phyloP scores from a whole-genome alignment of 2,797 vertebrate species.

The Sebastes taczanowskii region DNA sequence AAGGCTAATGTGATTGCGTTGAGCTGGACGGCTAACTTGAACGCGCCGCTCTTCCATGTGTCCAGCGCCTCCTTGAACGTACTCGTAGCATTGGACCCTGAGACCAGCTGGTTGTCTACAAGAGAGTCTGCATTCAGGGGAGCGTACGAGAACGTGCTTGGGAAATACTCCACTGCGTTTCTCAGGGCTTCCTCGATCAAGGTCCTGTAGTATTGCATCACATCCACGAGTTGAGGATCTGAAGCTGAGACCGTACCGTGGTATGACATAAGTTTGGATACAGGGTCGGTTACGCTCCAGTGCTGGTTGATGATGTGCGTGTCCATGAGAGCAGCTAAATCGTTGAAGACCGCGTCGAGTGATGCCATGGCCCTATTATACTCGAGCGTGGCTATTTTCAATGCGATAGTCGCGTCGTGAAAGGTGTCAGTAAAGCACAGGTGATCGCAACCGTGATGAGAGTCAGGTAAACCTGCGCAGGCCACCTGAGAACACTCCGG shows the following conservation, averaged over 20 bases:
- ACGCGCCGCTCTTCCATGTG: slow-evolving; percentile 1
- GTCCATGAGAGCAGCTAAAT: not conserved
- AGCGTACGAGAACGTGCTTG: no score
- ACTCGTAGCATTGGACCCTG: not conserved
- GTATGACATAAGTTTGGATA: not conserved
- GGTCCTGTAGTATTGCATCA: not conserved
- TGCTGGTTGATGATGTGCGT: not conserved
- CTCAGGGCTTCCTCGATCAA: not conserved
- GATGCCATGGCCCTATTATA: not conserved
- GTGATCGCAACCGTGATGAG: not conserved
- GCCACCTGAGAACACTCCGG: not conserved
- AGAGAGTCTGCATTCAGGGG: no score
- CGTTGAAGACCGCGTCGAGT: not conserved
- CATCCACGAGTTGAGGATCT: not conserved
- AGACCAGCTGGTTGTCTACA: no score
- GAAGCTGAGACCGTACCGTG: not conserved
- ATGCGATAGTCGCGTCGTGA: not conserved
- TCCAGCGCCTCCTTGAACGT: not conserved
- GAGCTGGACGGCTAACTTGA: not conserved
- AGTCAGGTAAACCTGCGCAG: not conserved
- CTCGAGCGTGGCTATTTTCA: not conserved
- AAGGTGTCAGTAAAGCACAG: not conserved
- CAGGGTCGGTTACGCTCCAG: not conserved
- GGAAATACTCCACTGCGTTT: no score
- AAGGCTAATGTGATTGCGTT: not conserved